These are phyloP conservation scores for Myotis myotis DNA, from an alignment of 2,797 vertebrate species.

Conservation along the genomic window DNA sequence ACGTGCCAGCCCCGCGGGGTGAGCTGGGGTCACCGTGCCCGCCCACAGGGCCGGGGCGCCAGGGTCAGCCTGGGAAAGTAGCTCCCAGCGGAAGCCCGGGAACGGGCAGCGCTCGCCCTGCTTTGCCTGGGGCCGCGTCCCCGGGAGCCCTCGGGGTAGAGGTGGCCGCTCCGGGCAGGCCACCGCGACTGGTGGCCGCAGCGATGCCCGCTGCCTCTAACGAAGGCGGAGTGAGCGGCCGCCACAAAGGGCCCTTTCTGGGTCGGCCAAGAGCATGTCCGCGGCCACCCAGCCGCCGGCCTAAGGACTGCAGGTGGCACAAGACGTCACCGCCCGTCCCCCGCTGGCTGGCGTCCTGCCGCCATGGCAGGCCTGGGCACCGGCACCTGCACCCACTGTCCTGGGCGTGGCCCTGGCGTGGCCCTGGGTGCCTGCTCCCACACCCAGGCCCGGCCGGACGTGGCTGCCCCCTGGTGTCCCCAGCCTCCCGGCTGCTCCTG, in stretches of 20 bases:
- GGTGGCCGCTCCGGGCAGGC: not conserved
- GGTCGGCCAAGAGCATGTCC: not conserved
- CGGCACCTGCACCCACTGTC: not conserved
- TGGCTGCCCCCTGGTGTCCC: slow-evolving; percentile 23
- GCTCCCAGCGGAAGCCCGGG: not conserved
- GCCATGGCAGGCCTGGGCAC: not conserved
- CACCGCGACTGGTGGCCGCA: not conserved
- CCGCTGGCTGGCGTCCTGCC: accelerated
- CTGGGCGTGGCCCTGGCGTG: not conserved
- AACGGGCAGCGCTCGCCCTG: not conserved
- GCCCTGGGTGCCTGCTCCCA: not conserved
- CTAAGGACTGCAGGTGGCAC: not conserved
- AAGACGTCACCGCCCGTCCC: accelerated
- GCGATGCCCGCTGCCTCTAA: not conserved
- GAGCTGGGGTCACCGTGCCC: slow-evolving; percentile 80
- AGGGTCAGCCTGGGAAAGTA: slow-evolving; percentile 56
- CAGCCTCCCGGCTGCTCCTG: not conserved
- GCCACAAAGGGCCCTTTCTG: not conserved
- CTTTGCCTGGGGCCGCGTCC: not conserved
- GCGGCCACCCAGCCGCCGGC: not conserved
- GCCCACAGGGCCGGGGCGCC: not conserved
- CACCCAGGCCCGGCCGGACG: not conserved
- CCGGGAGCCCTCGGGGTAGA: accelerated
- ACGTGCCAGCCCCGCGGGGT: slow-evolving; percentile 78
- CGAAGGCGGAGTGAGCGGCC: accelerated